Conservation (phyloP, 2,888 invertebrate species). For the Rhagophthalmus giganteus region DNA sequence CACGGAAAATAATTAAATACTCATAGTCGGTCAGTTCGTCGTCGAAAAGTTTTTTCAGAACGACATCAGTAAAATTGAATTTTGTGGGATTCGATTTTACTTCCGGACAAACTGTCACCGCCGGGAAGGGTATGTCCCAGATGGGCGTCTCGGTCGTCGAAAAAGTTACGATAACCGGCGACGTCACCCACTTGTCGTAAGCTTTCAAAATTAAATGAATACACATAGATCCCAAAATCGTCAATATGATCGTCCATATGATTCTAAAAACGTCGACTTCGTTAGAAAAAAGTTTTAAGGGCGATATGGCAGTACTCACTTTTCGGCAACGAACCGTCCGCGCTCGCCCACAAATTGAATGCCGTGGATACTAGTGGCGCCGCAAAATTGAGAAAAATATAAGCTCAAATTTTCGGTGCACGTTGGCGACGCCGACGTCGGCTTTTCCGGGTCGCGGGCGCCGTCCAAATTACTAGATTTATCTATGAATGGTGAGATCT, state of each 20-base stretch:
- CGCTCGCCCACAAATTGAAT: constrained; percentile 50
- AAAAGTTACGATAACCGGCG: constrained; percentile 76
- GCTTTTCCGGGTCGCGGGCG: no score
- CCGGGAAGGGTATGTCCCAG: constrained; percentile 62
- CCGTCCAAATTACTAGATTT: no score
- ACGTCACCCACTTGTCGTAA: constrained; percentile 72
- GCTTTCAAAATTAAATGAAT: constrained; percentile 64
- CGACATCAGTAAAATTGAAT: constrained; percentile 64
- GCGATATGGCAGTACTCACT: constrained; percentile 32
- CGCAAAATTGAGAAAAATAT: constrained; percentile 45
- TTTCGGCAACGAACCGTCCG: constrained; percentile 46
- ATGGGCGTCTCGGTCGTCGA: constrained; percentile 73
- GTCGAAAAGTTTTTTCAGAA: constrained; percentile 41
- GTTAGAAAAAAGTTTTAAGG: neutral
- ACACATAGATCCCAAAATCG: no score
- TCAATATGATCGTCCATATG: no score
- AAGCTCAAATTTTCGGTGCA: constrained; percentile 20
- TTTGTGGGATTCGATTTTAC: constrained; percentile 62
- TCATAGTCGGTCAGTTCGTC: neutral
- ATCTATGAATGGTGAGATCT: no score
- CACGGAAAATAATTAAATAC: neutral
- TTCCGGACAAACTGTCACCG: constrained; percentile 63
- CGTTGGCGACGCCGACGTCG: no score
- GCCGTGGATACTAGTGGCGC: constrained; percentile 49
- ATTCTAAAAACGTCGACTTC: constrained; percentile 7